Percentiles rank a stretch among this genome's conserved stretches.
Evolutionary conservation across 2,113 vertebrate genomes (phyloP).

Genomic region (Planiliza haematocheilus): DNA sequence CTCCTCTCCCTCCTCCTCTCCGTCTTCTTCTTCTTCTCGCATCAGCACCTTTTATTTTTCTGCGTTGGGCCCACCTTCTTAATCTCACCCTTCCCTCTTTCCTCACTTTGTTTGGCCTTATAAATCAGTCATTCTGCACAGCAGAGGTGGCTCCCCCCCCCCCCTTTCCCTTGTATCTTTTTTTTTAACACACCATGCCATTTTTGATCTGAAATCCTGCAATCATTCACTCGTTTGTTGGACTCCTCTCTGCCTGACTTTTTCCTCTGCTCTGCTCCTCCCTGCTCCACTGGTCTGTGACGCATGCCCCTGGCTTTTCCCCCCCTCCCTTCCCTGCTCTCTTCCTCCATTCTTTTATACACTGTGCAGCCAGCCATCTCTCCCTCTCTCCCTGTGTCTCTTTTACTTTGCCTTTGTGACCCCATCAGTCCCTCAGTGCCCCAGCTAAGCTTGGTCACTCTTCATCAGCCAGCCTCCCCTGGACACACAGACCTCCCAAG

Average conservation of each 20-base stretch:
- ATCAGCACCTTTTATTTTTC: constrained; percentile 45
- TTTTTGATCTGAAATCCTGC: constrained; percentile 73
- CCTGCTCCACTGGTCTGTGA: constrained; percentile 78
- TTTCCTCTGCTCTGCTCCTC: constrained; percentile 58
- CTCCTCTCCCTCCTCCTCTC: constrained; percentile 22
- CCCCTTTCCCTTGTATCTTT: neutral
- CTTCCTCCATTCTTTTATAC: constrained; percentile 70
- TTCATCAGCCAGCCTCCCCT: constrained; percentile 71
- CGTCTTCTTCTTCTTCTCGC: constrained; percentile 14
- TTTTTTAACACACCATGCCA: constrained; percentile 34
- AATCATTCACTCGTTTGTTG: constrained; percentile 80
- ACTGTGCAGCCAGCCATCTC: constrained; percentile 68
- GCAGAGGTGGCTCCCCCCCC: constrained; percentile 31
- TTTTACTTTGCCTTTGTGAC: constrained; percentile 64
- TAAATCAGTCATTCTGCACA: constrained; percentile 44
- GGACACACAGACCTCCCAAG: constrained; percentile 62
- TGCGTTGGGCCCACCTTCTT: constrained; percentile 43
- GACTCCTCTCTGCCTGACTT: constrained; percentile 61
- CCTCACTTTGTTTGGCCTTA: constrained; percentile 33
- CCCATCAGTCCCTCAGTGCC: constrained; percentile 70
- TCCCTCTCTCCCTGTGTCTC: constrained; percentile 26
- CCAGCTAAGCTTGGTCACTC: constrained; percentile 74
- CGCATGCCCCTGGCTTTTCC: constrained; percentile 59
- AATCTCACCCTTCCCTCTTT: constrained; percentile 47
- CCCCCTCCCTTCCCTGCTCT: constrained; percentile 28